Evolutionary conservation across 2,888 invertebrate species (phyloP).

Genomic region (Drosophila leonis): DNA sequence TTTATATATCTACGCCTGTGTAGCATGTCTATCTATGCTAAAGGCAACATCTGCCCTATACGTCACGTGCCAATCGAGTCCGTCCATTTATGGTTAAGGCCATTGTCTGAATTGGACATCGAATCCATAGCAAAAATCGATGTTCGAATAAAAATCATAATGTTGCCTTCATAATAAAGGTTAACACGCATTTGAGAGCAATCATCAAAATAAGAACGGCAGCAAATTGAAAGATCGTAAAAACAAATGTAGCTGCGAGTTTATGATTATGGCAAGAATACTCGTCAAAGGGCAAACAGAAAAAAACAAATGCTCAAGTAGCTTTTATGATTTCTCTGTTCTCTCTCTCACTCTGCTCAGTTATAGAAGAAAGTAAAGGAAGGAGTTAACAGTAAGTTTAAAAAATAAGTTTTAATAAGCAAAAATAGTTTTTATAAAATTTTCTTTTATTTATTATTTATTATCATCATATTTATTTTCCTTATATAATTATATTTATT

Average conservation of each 20-base stretch:
- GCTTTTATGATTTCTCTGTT: constrained; percentile 8
- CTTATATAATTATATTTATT: too few relatives aligned
- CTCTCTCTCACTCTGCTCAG: not conserved
- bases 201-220: constrained; percentile 31
- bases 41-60: constrained; percentile 30
- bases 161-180: constrained; percentile 21
- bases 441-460: not conserved
- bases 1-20: not conserved
- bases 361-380: constrained; percentile 2
- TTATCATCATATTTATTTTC: too few relatives aligned
- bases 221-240: constrained; percentile 61
- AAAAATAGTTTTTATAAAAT: not conserved
- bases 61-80: constrained; percentile 49
- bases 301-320: constrained; percentile 1
- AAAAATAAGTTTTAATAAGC: not conserved
- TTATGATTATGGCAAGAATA: constrained; percentile 38
- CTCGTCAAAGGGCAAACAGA: constrained; percentile 16
- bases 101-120: not conserved
- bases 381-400: not conserved
- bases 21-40: constrained; percentile 10
- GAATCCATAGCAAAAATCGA: constrained; percentile 33
- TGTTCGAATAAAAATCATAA: constrained; percentile 29
- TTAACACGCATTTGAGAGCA: constrained; percentile 36
- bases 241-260: constrained; percentile 33
- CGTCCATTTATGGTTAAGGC: constrained; percentile 34